phyloP scores from a whole-genome alignment of 2,888 invertebrate species.

The Hydrotaea cyrtoneurina region DNA sequence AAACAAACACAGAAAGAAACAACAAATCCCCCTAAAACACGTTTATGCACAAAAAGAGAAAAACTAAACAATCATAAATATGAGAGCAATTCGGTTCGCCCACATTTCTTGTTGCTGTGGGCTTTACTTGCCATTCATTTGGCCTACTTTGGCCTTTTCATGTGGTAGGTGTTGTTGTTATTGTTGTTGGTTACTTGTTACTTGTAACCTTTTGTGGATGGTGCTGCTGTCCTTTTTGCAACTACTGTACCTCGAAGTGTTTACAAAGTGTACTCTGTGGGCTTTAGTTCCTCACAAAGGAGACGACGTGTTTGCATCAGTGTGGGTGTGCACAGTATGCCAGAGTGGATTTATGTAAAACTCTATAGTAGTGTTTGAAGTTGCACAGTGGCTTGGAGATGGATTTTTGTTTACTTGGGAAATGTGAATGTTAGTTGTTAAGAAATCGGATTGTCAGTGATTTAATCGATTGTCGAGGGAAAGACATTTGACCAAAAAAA shows the following conservation, averaged over 20 bases:
- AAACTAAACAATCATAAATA: conserved; percentile 21
- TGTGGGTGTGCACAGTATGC: background rate
- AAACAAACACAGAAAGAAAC: background rate
- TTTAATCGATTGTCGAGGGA: no score
- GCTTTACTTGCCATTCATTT: background rate
- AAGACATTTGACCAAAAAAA: no score
- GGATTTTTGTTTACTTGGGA: no score
- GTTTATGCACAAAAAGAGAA: background rate
- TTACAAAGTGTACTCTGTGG: conserved; percentile 15
- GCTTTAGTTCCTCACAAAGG: conserved; percentile 19
- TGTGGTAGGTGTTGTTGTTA: background rate
- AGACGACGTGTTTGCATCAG: conserved; percentile 1
- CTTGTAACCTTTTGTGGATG: background rate
- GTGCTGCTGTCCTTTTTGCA: conserved; percentile 17
- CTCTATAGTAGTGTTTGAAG: no score
- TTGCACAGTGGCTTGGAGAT: no score
- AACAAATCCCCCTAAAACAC: background rate
- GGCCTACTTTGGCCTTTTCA: no score
- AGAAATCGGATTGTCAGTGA: no score
- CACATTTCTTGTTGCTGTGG: background rate
- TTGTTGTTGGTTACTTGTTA: background rate
- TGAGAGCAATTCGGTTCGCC: background rate
- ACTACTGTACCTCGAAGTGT: conserved; percentile 17
- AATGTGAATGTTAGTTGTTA: no score
- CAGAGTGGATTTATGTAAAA: conserved; percentile 42